Base-by-base conservation (phyloP, 2,113 vertebrate genomes). In the Tonatia bakeri region DNA sequence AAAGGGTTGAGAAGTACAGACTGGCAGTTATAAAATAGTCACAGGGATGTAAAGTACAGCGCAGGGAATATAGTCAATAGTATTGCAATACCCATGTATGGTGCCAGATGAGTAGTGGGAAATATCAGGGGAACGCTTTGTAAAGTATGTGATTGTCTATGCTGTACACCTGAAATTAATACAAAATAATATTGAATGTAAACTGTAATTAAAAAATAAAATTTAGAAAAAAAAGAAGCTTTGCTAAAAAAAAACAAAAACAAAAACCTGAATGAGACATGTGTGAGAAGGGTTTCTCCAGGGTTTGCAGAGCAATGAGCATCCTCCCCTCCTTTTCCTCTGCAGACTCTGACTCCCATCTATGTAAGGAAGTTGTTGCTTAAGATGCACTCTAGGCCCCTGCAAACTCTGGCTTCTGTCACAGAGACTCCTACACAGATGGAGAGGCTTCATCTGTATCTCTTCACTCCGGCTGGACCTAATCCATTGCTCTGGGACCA, bases 371-470 rank as follows among this genome's bases (percentile, higher is more conserved):
- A 69, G 0, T 5, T 0, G 4, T 20, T 69, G 81, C 47, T 61
- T 7, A 45, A 43, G 36, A 64, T 52, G 50, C 28, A 10, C 45
- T 75, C 70, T n/a, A 38, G 52, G 22, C 22, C 12, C 31, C n/a
- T 45, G 16, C 19, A 38, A n/a, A 56, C 9, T 38, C 31, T 28
- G 40, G 22, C 52, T n/a, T 7, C 24, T 43, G 6, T 20, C 64
- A 7, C 3, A 64, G 33, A 26, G 45, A 76, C 8, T 24, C 50
- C 36, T 19, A 10, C 7, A 13, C 50, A 77, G 22, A 38, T 45
- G 22, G 14, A 20, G 9, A 24, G 1, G 1, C 1, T 50, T 47
- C 43, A 1, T 54, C 45, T 0, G 0, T 17, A 5, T 22, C 56
- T 12, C 73, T 59, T 80, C 50, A 4, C 19, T 36, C 26, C 9